Evolutionary conservation across 2,113 vertebrate genomes (phyloP).

Genomic region (Austrofundulus limnaeus): DNA sequence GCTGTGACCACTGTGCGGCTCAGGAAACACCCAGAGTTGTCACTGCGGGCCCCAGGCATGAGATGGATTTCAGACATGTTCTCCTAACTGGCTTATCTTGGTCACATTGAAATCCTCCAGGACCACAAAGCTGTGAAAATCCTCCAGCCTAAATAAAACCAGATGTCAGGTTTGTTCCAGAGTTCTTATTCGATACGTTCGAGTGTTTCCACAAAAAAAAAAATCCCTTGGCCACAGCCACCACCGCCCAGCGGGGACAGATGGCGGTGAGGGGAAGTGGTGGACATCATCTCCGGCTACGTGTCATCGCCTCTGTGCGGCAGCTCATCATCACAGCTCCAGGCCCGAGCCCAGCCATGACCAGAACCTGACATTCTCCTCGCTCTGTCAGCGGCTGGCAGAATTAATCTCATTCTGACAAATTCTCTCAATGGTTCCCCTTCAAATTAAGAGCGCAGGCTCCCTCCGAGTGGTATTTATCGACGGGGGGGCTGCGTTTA

Average conservation of each 20-base stretch:
- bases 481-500: too few species aligned
- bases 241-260: slow-evolving; percentile 65
- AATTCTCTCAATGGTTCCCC: slow-evolving; percentile 36
- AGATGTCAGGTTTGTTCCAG: slow-evolving; percentile 72
- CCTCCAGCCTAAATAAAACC: slow-evolving; percentile 68
- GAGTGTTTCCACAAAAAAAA: slow-evolving; percentile 63
- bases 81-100: slow-evolving; percentile 74
- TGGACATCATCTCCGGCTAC: slow-evolving; percentile 65
- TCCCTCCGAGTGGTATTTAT: slow-evolving; percentile 4
- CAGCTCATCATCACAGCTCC: slow-evolving; percentile 44
- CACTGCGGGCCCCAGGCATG: slow-evolving; percentile 46
- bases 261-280: slow-evolving; percentile 65
- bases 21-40: slow-evolving; percentile 57
- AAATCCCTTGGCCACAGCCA: slow-evolving; percentile 48
- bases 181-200: slow-evolving; percentile 59
- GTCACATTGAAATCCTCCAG: slow-evolving; percentile 64
- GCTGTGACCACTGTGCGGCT: slow-evolving; percentile 43
- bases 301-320: slow-evolving; percentile 61
- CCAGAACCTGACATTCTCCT: slow-evolving; percentile 46
- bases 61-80: slow-evolving; percentile 73
- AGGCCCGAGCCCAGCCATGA: slow-evolving; percentile 41
- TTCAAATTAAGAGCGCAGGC: slow-evolving; percentile 35
- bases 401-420: slow-evolving; percentile 62
- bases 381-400: slow-evolving; percentile 43
- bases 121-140: slow-evolving; percentile 68